Base-by-base conservation (phyloP, 2,113 vertebrate genomes). In the Erythrocercus mccallii region DNA sequence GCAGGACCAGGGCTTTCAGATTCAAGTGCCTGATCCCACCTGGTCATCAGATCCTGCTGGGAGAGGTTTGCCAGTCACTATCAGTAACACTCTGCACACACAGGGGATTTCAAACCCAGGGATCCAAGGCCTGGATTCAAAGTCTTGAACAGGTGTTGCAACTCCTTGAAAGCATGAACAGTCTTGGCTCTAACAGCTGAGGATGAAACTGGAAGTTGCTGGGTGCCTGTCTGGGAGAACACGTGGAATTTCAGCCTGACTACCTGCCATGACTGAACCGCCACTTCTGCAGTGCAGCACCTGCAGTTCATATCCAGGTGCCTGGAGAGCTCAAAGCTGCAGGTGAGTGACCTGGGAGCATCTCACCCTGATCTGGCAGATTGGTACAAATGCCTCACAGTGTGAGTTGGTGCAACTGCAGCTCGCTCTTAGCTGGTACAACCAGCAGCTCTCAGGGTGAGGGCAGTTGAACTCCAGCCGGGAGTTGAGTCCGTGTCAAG, bases 181-280 rank as follows among this genome's bases (percentile, higher is more conserved):
- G n/a, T 2, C 21, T 11, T 0, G 22, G 38, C 42, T 81, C 35
- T 27, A 2, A 1, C 1, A 1, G 42, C 14, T 40, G 4, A 7
- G 14, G 27, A 11, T 12, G 35, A 9, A 61, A 8, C 11, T 0
- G 28, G 60, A 72, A 2, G 22, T 30, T 1, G 1, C 16, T 11
- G 31, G 2, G 17, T 6, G 33, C 40, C 44, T n/a, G 69, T 30
- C 68, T 12, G 4, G 84, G 60, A 40, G n/a, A 23, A 5, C 2
- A 33, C 1, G 1, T 4, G 50, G 45, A 27, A 11, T 45, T 47
- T 22, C 50, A 53, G 61, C 56, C 44, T 3, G 2, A 2, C 28
- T 5, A 5, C 5, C 64, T 22, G 7, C 3, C 2, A 0, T 1
- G 15, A 14, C 1, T 9, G 9, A 44, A 3, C 15, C 1, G 21